phyloP scores from a whole-genome alignment of 2,888 invertebrate genomes.

The Drosophila nr. perissopoda region DNA sequence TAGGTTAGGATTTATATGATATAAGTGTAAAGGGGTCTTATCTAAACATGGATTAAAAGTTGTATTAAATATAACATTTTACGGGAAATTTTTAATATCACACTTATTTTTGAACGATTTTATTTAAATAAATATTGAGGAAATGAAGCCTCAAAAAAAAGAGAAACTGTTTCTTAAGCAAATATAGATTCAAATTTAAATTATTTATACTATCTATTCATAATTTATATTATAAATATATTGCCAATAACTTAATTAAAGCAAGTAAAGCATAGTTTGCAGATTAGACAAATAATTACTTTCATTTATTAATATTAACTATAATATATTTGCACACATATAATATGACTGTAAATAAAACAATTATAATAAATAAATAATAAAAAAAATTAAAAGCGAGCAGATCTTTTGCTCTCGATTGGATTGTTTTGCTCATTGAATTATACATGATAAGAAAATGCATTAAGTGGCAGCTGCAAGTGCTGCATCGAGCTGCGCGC shows the following conservation, averaged over 20 bases:
- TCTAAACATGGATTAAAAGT: no score
- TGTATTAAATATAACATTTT: neutral
- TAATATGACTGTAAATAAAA: neutral
- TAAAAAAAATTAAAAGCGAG: neutral
- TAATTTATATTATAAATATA: neutral
- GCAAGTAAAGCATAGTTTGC: neutral
- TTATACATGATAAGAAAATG: neutral
- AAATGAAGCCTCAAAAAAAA: neutral
- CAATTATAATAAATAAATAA: neutral
- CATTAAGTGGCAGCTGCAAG: neutral
- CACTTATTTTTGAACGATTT: neutral
- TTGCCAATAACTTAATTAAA: no score
- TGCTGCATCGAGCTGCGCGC: neutral
- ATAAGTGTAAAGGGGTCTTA: no score
- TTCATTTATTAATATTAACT: neutral
- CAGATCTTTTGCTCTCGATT: neutral
- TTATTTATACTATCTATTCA: neutral
- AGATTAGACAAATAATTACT: neutral
- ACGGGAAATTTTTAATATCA: neutral
- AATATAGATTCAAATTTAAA: accelerated
- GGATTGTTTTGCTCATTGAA: neutral
- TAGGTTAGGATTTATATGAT: neutral
- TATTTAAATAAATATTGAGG: neutral
- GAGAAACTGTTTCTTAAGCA: neutral
- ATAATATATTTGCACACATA: neutral